A percentile compares a stretch with the other conserved stretches of the same genome.
Evolutionary conservation across 2,888 invertebrate genomes (phyloP).

Genomic region (Euplagia quadripunctaria): DNA sequence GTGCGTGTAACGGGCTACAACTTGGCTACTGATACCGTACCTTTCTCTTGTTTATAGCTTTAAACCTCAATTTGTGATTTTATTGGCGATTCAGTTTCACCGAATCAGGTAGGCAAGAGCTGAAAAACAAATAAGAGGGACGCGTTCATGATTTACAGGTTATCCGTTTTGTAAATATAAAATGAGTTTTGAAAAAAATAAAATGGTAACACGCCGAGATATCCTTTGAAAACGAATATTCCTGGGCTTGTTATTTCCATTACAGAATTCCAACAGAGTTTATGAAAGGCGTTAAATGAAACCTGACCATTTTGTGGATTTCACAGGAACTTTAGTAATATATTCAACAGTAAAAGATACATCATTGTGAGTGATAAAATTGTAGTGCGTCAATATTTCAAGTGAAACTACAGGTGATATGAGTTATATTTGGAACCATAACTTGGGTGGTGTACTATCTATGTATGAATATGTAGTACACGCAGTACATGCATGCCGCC

Average conservation of each 20-base stretch:
- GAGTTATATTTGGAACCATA: slow-evolving; percentile 42
- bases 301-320: slow-evolving; percentile 31
- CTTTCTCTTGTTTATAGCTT: slow-evolving; percentile 53
- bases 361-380: slow-evolving; percentile 46
- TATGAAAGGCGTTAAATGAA: slow-evolving; percentile 37
- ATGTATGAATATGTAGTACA: slow-evolving; percentile 28
- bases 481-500: slow-evolving; percentile 40
- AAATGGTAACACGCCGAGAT: slow-evolving; percentile 9
- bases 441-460: slow-evolving; percentile 30
- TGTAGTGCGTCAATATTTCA: slow-evolving; percentile 40
- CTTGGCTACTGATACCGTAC: slow-evolving; percentile 50
- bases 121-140: slow-evolving; percentile 19
- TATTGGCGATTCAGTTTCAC: slow-evolving; percentile 22
- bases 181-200: slow-evolving; percentile 22
- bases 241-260: slow-evolving; percentile 33
- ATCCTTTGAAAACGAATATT: slow-evolving; percentile 42
- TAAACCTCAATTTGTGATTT: slow-evolving; percentile 38
- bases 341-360: slow-evolving; percentile 46
- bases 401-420: slow-evolving; percentile 38
- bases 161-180: slow-evolving; percentile 22
- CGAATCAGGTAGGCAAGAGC: slow-evolving; percentile 16
- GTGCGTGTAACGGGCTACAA: slow-evolving; percentile 50
- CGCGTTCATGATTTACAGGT: slow-evolving; percentile 19
- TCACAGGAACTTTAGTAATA: slow-evolving; percentile 35
- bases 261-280: slow-evolving; percentile 34